Evolutionary conservation across 2,888 invertebrate genomes (phyloP).

Genomic region (Arrhopalites spinosus): DNA sequence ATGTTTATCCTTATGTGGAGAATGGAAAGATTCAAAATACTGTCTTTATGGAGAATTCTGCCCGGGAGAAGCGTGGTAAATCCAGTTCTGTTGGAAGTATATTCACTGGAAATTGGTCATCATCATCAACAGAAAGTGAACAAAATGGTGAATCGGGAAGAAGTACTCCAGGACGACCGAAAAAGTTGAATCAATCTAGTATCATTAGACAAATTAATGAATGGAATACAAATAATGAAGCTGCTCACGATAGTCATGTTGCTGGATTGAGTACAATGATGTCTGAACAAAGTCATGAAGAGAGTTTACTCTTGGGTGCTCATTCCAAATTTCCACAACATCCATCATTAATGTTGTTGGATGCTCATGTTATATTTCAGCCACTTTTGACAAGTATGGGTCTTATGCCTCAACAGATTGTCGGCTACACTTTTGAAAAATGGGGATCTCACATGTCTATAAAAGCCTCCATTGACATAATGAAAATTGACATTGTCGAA

Average conservation of each 20-base stretch:
- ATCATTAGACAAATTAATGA: conserved; percentile 52
- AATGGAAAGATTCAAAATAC: background rate
- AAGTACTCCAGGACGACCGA: conserved; percentile 49
- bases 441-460: conserved; percentile 85
- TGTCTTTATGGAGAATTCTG: conserved; percentile 8
- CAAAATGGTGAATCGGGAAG: conserved; percentile 44
- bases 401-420: conserved; percentile 85
- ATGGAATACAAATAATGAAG: conserved; percentile 53
- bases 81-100: conserved; percentile 49
- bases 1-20: conserved; percentile 68
- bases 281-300: conserved; percentile 55
- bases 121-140: conserved; percentile 39
- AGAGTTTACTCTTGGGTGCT: conserved; percentile 52
- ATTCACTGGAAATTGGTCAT: conserved; percentile 48
- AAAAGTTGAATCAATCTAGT: conserved; percentile 43
- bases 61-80: conserved; percentile 24
- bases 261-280: conserved; percentile 41
- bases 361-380: conserved; percentile 92
- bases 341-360: conserved; percentile 66
- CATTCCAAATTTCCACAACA: conserved; percentile 56
- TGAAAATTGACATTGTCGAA: conserved; percentile 92
- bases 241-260: conserved; percentile 6
- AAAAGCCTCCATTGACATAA: conserved; percentile 81
- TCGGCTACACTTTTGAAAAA: conserved; percentile 73
- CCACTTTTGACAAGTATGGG: conserved; percentile 87